Conservation (phyloP, 2,113 vertebrate species). For the Illadopsis cleaveri region DNA sequence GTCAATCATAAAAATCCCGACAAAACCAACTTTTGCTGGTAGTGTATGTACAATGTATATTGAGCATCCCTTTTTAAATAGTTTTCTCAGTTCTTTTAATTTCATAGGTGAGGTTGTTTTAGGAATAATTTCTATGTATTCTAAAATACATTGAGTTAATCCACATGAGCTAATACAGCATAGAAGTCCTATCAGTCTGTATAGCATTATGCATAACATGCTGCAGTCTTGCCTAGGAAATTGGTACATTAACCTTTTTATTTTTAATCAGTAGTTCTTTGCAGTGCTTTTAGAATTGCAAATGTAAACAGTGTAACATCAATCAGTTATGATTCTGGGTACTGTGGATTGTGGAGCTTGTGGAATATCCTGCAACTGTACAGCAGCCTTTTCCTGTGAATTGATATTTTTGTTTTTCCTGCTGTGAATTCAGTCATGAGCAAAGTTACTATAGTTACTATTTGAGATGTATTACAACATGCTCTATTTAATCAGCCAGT, state of each 20-base stretch:
- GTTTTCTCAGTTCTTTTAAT: background rate
- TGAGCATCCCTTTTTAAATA: background rate
- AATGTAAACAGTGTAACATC: background rate
- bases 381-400: background rate
- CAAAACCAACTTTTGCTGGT: background rate
- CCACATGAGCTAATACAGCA: background rate
- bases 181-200: background rate
- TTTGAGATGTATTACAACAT: background rate
- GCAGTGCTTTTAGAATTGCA: background rate
- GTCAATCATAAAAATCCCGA: background rate
- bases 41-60: background rate
- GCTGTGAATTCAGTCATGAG: background rate
- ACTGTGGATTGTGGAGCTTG: background rate
- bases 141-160: background rate
- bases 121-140: background rate
- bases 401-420: background rate
- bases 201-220: background rate
- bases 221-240: background rate
- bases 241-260: background rate
- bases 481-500: slow-evolving; percentile 4
- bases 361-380: background rate
- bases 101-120: background rate
- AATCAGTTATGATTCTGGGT: background rate
- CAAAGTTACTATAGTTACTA: slow-evolving; percentile 29
- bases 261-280: background rate